A percentile compares a stretch with the other conserved stretches of the same genome.
These are phyloP conservation scores for Acronicta aceris DNA, from an alignment of 2,888 invertebrate genomes.

Conservation along the genomic window DNA sequence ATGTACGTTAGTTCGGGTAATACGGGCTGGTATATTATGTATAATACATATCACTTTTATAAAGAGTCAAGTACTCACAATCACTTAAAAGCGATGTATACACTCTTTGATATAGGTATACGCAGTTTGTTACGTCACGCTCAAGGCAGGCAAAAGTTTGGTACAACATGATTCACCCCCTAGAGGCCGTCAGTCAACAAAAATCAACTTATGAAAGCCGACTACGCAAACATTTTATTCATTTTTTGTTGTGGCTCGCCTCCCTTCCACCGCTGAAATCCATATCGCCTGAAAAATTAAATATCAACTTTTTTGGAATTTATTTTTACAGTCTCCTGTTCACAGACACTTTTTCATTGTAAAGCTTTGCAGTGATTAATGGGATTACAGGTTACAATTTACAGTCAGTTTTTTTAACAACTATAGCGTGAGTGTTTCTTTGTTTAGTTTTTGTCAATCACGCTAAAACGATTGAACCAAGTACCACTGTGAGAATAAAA, in stretches of 20 bases:
- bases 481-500: too few relatives aligned
- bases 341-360: background rate
- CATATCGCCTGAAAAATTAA: slow-evolving; percentile 22
- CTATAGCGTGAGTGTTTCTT: too few relatives aligned
- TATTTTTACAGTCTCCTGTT: background rate
- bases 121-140: slow-evolving; percentile 9
- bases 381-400: too few relatives aligned
- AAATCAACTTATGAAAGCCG: slow-evolving; percentile 43
- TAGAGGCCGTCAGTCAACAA: slow-evolving; percentile 43
- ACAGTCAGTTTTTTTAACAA: too few relatives aligned
- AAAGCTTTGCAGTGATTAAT: background rate
- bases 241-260: slow-evolving; percentile 29
- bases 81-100: background rate
- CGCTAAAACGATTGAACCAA: too few relatives aligned
- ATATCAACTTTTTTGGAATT: slow-evolving; percentile 22
- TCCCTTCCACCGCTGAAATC: slow-evolving; percentile 13
- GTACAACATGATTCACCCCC: slow-evolving; percentile 20
- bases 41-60: too few relatives aligned
- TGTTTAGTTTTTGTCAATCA: too few relatives aligned
- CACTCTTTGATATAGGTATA: slow-evolving; percentile 4
- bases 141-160: slow-evolving; percentile 20
- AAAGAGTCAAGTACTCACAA: background rate
- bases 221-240: slow-evolving; percentile 36
- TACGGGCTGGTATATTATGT: too few relatives aligned
- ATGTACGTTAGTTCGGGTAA: too few relatives aligned